Conservation (phyloP, 1,140 invertebrate genomes). For the Eubasilissa regina region DNA sequence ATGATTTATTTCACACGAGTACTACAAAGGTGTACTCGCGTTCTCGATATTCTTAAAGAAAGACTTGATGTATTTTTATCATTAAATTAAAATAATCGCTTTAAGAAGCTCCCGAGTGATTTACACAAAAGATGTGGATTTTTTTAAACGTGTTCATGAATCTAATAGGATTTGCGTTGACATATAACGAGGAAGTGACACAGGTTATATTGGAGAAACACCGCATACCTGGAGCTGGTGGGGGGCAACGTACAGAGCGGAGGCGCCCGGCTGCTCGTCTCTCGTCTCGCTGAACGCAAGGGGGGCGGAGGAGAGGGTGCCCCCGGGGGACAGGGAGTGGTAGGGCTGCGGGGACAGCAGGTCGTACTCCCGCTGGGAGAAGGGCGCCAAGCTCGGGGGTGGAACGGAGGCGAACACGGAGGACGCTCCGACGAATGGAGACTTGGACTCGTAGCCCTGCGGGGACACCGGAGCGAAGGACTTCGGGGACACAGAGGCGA, state of each 20-base stretch:
- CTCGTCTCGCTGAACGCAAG: conserved; percentile 20
- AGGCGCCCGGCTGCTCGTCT: conserved; percentile 26
- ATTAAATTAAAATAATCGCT: no score
- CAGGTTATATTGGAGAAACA: conserved; percentile 55
- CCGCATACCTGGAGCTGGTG: conserved; percentile 56
- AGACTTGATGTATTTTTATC: no score
- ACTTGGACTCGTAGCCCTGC: neutral
- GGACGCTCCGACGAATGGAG: neutral
- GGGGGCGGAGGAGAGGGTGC: conserved; percentile 9
- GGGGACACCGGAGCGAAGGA: conserved; percentile 23
- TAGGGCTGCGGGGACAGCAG: conserved; percentile 21
- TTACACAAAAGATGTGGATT: no score
- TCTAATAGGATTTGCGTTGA: neutral
- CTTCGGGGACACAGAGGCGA: conserved; percentile 33
- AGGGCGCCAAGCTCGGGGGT: neutral
- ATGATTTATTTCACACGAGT: no score
- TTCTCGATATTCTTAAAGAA: no score
- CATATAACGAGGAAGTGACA: conserved; percentile 26
- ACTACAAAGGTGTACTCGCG: no score
- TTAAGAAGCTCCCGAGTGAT: no score
- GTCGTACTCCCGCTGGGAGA: neutral
- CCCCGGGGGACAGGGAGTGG: neutral
- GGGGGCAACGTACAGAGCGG: conserved; percentile 41
- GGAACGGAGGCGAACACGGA: conserved; percentile 51
- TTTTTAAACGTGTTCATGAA: no score